Evolutionary conservation across 2,797 vertebrate species (phyloP).

Genomic region (Cryptoprocta ferox): DNA sequence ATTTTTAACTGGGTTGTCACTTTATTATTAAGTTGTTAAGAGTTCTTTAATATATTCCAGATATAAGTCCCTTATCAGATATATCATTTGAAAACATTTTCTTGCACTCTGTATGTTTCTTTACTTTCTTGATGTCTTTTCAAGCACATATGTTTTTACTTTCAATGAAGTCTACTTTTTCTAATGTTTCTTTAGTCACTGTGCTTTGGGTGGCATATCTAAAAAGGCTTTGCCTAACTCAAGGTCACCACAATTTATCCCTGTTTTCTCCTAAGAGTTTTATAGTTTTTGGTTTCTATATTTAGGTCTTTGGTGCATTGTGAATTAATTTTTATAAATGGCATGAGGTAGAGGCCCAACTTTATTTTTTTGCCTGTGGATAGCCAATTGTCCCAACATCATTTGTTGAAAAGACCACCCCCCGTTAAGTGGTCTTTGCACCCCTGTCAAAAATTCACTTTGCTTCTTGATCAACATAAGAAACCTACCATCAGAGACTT

Average conservation of each 20-base stretch:
- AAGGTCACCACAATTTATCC: background rate
- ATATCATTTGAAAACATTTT: background rate
- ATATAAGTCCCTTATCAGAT: background rate
- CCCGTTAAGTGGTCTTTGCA: background rate
- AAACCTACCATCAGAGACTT: background rate
- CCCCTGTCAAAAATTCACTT: constrained; percentile 5
- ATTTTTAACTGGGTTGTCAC: background rate
- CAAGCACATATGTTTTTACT: background rate
- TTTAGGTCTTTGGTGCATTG: background rate
- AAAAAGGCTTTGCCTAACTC: background rate
- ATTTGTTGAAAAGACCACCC: background rate
- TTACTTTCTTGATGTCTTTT: background rate
- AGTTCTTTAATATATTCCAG: background rate
- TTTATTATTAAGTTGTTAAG: background rate
- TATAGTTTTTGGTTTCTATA: background rate
- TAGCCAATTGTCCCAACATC: background rate
- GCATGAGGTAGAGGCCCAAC: background rate
- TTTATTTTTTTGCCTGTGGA: background rate
- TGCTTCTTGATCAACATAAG: background rate
- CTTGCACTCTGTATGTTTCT: background rate
- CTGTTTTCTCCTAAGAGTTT: background rate
- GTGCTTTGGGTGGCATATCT: background rate
- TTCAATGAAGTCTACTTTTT: background rate
- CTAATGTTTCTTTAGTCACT: background rate
- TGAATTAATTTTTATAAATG: background rate